Conservation (phyloP, 2,888 invertebrate species). For the Nezara viridula region DNA sequence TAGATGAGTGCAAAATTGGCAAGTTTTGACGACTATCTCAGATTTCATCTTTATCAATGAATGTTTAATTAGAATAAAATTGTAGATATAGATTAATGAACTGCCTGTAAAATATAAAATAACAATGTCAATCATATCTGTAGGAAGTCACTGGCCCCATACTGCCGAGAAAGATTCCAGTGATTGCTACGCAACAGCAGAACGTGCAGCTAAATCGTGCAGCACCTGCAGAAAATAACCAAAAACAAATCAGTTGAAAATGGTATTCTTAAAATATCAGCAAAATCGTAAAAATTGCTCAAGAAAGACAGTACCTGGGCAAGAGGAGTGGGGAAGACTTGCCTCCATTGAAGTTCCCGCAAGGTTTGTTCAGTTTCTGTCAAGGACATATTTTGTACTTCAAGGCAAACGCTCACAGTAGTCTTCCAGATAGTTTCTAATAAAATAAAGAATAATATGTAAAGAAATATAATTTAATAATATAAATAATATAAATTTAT, state of each 20-base stretch:
- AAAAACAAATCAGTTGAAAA: neutral
- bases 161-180: conserved; percentile 57
- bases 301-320: conserved; percentile 63
- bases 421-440: conserved; percentile 77
- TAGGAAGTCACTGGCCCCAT: conserved; percentile 52
- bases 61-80: neutral
- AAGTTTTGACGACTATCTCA: conserved; percentile 19
- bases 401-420: conserved; percentile 75
- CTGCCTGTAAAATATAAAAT: conserved; percentile 33
- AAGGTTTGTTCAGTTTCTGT: conserved; percentile 69
- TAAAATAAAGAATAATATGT: conserved; percentile 66
- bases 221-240: conserved; percentile 29
- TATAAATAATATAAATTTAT: too few species aligned
- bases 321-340: conserved; percentile 69
- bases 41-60: neutral
- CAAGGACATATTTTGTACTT: conserved; percentile 70
- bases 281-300: conserved; percentile 65
- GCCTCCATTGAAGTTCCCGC: conserved; percentile 70
- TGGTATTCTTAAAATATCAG: neutral
- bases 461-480: too few species aligned
- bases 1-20: conserved; percentile 15
- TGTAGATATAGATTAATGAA: neutral
- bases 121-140: conserved; percentile 5
- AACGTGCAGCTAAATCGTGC: conserved; percentile 55
- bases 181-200: conserved; percentile 59